Conservation (phyloP, 2,113 vertebrate genomes). For the Pyxicephalus adspersus region DNA sequence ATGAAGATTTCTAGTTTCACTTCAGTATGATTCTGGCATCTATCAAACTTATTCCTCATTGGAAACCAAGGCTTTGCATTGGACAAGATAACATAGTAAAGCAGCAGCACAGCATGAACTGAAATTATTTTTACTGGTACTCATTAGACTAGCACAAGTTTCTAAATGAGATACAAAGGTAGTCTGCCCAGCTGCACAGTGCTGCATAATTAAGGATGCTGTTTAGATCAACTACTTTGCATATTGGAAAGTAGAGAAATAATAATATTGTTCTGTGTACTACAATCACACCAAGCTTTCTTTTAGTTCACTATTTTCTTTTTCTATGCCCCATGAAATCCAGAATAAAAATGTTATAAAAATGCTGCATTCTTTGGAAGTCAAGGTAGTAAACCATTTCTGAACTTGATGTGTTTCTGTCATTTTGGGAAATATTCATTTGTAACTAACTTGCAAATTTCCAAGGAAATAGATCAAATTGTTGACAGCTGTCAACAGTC, state of each 20-base stretch:
- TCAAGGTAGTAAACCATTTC: background rate
- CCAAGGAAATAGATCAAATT: constrained; percentile 34
- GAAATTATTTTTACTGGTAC: constrained; percentile 48
- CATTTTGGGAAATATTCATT: constrained; percentile 21
- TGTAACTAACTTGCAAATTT: constrained; percentile 39
- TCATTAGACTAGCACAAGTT: constrained; percentile 52
- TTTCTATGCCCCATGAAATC: background rate
- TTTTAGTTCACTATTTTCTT: background rate
- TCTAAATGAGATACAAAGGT: constrained; percentile 52
- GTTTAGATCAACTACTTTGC: constrained; percentile 32
- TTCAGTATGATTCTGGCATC: constrained; percentile 19
- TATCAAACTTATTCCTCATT: constrained; percentile 27
- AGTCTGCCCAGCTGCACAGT: constrained; percentile 7
- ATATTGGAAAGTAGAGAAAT: constrained; percentile 8
- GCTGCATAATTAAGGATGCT: constrained; percentile 37
- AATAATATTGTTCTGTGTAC: background rate
- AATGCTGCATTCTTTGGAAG: constrained; percentile 8
- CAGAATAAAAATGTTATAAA: background rate
- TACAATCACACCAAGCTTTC: background rate
- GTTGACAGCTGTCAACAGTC: constrained; percentile 49
- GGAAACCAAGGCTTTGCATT: constrained; percentile 26
- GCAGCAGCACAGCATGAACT: constrained; percentile 43
- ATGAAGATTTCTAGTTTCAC: constrained; percentile 30
- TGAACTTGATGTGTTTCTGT: constrained; percentile 47
- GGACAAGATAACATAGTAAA: constrained; percentile 44